A percentile compares a stretch with the other conserved stretches of the same genome.
These are phyloP conservation scores for Steinernema carpocapsae DNA, from an alignment of 2,888 invertebrate species.

Conservation along the genomic window DNA sequence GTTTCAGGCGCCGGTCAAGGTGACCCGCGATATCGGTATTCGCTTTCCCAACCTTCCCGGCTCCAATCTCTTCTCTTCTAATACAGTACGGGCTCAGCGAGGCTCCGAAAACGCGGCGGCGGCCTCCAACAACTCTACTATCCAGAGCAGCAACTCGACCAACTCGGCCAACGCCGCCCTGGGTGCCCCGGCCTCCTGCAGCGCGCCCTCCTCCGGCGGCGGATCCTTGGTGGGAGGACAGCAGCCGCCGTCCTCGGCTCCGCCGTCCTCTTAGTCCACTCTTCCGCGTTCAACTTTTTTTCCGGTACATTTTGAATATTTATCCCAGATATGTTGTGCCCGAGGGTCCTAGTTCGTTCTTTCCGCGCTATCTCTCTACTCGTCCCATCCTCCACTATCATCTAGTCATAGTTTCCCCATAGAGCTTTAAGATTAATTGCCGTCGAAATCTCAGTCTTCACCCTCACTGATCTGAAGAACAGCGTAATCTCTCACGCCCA, in stretches of 20 bases:
- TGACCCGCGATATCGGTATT: slow-evolving; percentile 51
- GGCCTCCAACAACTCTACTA: background rate
- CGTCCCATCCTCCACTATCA: no score
- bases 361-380: background rate
- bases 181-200: background rate
- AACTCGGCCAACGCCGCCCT: slow-evolving; percentile 17
- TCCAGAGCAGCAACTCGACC: slow-evolving; percentile 25
- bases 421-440: slow-evolving; percentile 13
- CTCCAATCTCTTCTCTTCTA: slow-evolving; percentile 43
- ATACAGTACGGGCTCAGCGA: slow-evolving; percentile 10
- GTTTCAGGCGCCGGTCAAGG: slow-evolving; percentile 51
- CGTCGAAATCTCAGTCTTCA: slow-evolving; percentile 9
- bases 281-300: background rate
- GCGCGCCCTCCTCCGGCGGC: background rate
- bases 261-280: background rate
- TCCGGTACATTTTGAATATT: background rate
- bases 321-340: background rate
- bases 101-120: background rate
- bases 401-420: slow-evolving; percentile 10
- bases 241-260: background rate
- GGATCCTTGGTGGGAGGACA: background rate
- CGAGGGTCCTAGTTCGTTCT: background rate
- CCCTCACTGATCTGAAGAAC: slow-evolving; percentile 17
- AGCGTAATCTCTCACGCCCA: background rate
- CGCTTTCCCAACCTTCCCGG: slow-evolving; percentile 53